Base-by-base conservation (phyloP, 2,113 vertebrate genomes). In the Heliornis fulica region DNA sequence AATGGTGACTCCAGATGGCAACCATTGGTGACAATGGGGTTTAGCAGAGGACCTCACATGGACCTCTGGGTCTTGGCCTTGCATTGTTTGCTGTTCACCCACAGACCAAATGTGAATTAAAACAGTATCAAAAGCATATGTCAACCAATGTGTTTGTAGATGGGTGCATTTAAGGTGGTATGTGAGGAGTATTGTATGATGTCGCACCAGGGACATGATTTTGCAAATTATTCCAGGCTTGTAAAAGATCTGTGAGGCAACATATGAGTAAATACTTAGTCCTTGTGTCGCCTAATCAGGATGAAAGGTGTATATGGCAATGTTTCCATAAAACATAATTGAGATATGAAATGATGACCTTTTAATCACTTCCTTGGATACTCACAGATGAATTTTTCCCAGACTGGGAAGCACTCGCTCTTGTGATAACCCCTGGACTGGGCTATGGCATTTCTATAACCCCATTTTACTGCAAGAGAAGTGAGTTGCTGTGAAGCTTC, bases 201-300 rank as follows among this genome's bases (percentile, higher is more conserved):
- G 56, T 4, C 40, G 18, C 41, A 71, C 22, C 13, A 26, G 64
- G 17, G 66, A 15, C 46, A 21, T 46, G 61, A 48, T 59, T 75
- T 46, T 75, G 66, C 22, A 43, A 63, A 26, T n/a, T 4, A 23
- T 75, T 69, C 26, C 31, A 69, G 29, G 38, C 56, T 75, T 80
- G 66, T 63, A 15, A 69, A 68, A 74, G 38, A 29, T 36, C 50
- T 64, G 12, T 36, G 51, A 72, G 53, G 22, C 41, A 20, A n/a
- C 0, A 2, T n/a, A 13, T 38, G 40, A 65, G 31, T 31, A 12
- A 18, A 10, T 0, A 0, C 2, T 66, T 60, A 21, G 20, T 31
- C 60, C 22, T 36, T 60, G 40, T 23, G 25, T 13, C n/a, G 13
- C 9, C 14, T 36, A 26, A 28, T 21, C 32, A 32, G 41, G 28